Evolutionary conservation across 2,113 vertebrate species (phyloP), one percentile per base, ranked within the genome.

Genomic region (Menidia beryllina): DNA sequence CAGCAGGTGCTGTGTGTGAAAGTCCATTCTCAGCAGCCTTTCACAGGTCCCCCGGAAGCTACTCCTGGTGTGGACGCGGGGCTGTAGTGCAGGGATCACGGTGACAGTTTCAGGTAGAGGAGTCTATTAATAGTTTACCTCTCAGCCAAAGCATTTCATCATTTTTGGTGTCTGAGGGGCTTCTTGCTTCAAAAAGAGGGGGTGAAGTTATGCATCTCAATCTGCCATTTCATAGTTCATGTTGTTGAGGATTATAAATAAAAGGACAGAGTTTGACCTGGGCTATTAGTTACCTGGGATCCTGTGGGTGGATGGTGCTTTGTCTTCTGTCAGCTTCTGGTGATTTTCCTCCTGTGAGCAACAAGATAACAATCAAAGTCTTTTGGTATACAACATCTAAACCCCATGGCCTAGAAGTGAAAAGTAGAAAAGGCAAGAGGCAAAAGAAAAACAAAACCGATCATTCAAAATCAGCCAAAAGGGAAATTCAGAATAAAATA

Each of bases 61-160:
- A 87, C 78, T 85, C 69, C 69, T 85, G 85, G 82, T 69, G 82
- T 76, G 85, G 79, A 86, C 69, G 56, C 48, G 3, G 76, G 87
- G 84, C 89, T 69, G 78, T 75, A 71, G 79, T 86, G 87, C 72
- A 64, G 81, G 82, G 89, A 93, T 91, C 87, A 85, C 79, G 19
- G 79, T 94, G 94, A 94, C 94, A 94, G 91, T 93, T 94, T 93
- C 86, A 93, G 94, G 94, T 93, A 92, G 92, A 91, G 86, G 77
- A 91, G 87, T 93, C 93, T 94, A 94, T 94, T 94, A 92, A 94
- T 94, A 94, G 93, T 92, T 93, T 93, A 92, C 88, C 90, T 91
- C 88, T 90, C 90, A 87, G 89, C 91, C 88, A 71, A 79, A 88
- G 93, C 90, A 82, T 92, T 94, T 92, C 89, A 94, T 94, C 94